Evolutionary conservation across 1,140 invertebrate species (phyloP).

Genomic region (Drosophila ananassae): DNA sequence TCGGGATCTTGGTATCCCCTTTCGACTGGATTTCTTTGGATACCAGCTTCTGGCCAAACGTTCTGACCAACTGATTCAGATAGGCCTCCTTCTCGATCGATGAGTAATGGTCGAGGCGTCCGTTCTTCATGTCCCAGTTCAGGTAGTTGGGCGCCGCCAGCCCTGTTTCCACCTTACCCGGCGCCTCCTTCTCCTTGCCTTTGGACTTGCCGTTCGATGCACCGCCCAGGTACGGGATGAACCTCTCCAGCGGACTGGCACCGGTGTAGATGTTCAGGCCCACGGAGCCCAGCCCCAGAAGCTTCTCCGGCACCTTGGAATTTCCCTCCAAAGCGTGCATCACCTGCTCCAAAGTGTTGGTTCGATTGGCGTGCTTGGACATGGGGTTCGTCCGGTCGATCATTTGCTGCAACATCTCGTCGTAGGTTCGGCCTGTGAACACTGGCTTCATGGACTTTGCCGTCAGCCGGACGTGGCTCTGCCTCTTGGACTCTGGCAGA

Average conservation of each 20-base stretch:
- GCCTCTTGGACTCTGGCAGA: background rate
- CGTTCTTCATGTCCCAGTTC: constrained; percentile 47
- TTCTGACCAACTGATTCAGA: constrained; percentile 43
- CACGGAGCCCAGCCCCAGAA: background rate
- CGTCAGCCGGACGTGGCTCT: background rate
- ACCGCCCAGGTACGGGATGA: background rate
- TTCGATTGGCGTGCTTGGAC: background rate
- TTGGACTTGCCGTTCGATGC: background rate
- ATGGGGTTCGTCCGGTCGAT: constrained; percentile 34
- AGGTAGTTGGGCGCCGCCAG: constrained; percentile 48
- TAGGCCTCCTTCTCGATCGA: constrained; percentile 39
- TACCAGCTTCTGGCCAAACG: constrained; percentile 30
- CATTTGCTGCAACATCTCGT: constrained; percentile 36
- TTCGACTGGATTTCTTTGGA: constrained; percentile 3
- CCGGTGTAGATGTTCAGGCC: background rate
- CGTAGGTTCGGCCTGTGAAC: background rate
- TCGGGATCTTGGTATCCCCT: background rate
- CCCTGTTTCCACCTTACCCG: background rate
- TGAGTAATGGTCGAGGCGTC: constrained; percentile 32
- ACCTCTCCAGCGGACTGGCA: background rate
- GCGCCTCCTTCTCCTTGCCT: background rate
- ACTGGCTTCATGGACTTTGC: background rate
- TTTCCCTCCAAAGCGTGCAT: background rate
- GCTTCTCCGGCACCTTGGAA: background rate
- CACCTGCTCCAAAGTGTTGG: background rate